Evolutionary conservation across 2,888 invertebrate genomes (phyloP).

Genomic region (Pyrrhosoma nymphula): DNA sequence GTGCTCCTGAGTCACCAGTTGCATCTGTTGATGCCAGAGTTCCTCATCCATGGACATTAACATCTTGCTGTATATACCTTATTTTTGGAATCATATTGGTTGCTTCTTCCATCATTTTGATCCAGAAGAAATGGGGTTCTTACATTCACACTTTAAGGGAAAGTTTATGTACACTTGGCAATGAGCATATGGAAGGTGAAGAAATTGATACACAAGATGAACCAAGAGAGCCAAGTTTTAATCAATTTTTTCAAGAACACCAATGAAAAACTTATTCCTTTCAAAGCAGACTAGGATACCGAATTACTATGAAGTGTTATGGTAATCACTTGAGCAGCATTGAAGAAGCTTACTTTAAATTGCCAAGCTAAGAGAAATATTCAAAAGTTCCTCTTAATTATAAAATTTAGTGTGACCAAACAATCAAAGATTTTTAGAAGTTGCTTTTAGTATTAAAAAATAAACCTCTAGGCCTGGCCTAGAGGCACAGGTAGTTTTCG

Average conservation of each 20-base stretch:
- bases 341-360: no score
- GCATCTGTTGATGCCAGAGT: conserved; percentile 38
- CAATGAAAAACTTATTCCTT: not conserved
- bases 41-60: conserved; percentile 81
- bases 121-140: conserved; percentile 89
- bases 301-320: no score
- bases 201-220: not conserved
- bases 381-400: no score
- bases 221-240: conserved; percentile 1
- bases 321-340: no score
- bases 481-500: no score
- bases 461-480: no score
- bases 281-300: not conserved
- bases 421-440: no score
- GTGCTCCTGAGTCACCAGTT: conserved; percentile 63
- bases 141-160: conserved; percentile 79
- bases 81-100: conserved; percentile 89
- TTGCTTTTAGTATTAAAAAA: no score
- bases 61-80: conserved; percentile 89
- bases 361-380: no score
- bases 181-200: conserved; percentile 73
- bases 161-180: conserved; percentile 84
- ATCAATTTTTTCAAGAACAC: not conserved
- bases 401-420: no score
- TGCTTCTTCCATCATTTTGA: conserved; percentile 91